Conservation (phyloP, 2,113 vertebrate species). For the Leucoraja erinaceus region DNA sequence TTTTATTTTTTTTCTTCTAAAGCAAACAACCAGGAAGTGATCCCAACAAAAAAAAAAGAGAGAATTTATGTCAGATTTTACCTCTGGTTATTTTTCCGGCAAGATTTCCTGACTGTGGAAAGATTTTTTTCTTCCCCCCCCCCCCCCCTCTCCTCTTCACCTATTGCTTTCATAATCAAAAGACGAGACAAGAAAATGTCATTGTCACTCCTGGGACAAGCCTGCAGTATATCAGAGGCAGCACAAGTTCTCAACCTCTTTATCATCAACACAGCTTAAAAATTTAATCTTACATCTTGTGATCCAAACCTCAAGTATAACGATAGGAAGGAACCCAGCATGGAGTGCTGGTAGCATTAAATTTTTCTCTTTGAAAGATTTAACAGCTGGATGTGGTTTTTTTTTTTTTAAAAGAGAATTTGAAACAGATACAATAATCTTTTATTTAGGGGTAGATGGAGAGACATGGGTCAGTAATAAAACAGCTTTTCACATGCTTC, state of each 20-base stretch:
- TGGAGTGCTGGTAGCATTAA: conserved; percentile 26
- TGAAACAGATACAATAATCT: conserved; percentile 26
- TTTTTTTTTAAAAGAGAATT: conserved; percentile 26
- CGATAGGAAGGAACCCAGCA: not conserved
- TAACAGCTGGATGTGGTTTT: conserved; percentile 35
- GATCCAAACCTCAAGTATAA: conserved; percentile 61
- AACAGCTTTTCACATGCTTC: not conserved
- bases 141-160: not conserved
- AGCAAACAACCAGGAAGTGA: not conserved
- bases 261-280: conserved; percentile 68
- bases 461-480: not conserved
- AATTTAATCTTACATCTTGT: conserved; percentile 74
- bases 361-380: conserved; percentile 33
- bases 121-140: too few relatives aligned
- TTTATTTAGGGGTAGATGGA: conserved; percentile 22
- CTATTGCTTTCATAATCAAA: conserved; percentile 26
- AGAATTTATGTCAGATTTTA: not conserved
- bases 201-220: conserved; percentile 29
- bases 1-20: not conserved
- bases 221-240: conserved; percentile 59
- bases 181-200: conserved; percentile 16
- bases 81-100: not conserved
- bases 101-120: not conserved
- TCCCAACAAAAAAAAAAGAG: not conserved
- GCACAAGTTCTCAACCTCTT: conserved; percentile 55